phyloP scores from a whole-genome alignment of 2,888 invertebrate genomes.

The Monochamus alternatus region DNA sequence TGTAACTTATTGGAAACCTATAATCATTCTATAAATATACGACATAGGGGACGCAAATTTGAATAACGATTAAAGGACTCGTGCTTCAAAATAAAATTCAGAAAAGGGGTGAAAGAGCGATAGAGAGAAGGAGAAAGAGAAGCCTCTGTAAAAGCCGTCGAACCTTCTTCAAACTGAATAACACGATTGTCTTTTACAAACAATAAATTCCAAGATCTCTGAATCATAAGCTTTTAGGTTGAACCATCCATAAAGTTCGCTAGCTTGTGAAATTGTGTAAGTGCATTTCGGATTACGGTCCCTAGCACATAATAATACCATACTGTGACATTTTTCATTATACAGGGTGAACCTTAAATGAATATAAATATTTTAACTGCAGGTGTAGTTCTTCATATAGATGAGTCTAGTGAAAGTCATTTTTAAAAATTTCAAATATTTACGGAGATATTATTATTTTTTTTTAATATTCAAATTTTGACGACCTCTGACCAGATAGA shows the following conservation, averaged over 20 bases:
- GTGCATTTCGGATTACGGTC: slow-evolving; percentile 17
- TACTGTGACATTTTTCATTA: slow-evolving; percentile 12
- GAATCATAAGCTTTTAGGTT: slow-evolving; percentile 31
- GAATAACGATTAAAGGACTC: slow-evolving; percentile 18
- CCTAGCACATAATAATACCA: slow-evolving; percentile 5
- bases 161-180: slow-evolving; percentile 44
- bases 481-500: too few species aligned
- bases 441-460: too few species aligned
- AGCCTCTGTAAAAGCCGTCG: slow-evolving; percentile 39
- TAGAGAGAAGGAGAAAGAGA: slow-evolving; percentile 24
- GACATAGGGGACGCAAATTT: neutral
- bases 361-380: too few species aligned
- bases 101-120: slow-evolving; percentile 26
- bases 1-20: too few species aligned
- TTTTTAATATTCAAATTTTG: too few species aligned
- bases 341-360: too few species aligned
- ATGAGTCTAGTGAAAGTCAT: too few species aligned
- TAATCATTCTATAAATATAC: too few species aligned
- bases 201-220: slow-evolving; percentile 43
- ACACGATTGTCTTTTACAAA: slow-evolving; percentile 43
- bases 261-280: slow-evolving; percentile 38
- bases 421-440: too few species aligned
- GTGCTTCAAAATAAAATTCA: slow-evolving; percentile 11
- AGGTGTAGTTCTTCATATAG: too few species aligned
- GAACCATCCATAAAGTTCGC: slow-evolving; percentile 31